phyloP scores from a whole-genome alignment of 2,797 vertebrate genomes.

The Rhabdophis nuchalis region DNA sequence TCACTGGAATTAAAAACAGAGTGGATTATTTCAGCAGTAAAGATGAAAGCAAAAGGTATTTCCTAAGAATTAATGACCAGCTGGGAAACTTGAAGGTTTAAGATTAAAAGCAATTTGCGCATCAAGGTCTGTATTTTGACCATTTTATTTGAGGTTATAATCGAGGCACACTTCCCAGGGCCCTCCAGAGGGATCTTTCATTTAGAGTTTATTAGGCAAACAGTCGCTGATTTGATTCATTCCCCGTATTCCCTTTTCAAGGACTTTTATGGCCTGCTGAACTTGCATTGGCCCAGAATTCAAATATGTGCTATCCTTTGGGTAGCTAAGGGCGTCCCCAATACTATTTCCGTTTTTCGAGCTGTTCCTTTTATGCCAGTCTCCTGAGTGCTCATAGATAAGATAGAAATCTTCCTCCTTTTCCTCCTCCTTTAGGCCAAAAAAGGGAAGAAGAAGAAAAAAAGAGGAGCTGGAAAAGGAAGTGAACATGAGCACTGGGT shows the following conservation, averaged over 20 bases:
- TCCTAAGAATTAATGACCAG: slow-evolving; percentile 29
- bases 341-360: background rate
- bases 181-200: background rate
- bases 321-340: background rate
- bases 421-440: background rate
- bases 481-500: background rate
- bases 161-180: background rate
- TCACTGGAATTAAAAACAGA: slow-evolving; percentile 28
- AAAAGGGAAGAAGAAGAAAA: background rate
- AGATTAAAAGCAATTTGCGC: slow-evolving; percentile 21
- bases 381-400: background rate
- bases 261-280: background rate
- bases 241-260: background rate
- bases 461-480: background rate
- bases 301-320: background rate
- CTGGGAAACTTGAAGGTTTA: slow-evolving; percentile 33
- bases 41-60: slow-evolving; percentile 45
- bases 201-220: slow-evolving; percentile 6
- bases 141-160: slow-evolving; percentile 16
- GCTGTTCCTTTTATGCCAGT: background rate
- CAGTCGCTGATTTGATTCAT: background rate
- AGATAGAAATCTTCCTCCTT: background rate
- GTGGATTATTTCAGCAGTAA: slow-evolving; percentile 40
- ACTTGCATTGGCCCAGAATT: background rate
- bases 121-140: slow-evolving; percentile 9